These are phyloP conservation scores for Tautogolabrus adspersus DNA, from an alignment of 2,113 vertebrate species.

Conservation along the genomic window DNA sequence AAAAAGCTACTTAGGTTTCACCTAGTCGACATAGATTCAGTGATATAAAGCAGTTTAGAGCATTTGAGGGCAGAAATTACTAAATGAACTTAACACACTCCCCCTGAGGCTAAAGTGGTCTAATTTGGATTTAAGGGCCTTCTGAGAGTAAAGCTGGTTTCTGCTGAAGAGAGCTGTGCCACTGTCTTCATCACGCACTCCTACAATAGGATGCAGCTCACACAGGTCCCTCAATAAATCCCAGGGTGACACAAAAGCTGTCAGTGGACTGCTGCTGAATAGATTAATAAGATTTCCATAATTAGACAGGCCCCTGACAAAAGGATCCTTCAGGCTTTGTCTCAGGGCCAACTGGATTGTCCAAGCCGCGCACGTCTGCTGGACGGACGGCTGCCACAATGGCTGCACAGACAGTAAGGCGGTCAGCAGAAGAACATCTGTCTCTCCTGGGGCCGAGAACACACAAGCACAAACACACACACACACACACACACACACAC, in stretches of 20 bases:
- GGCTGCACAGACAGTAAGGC: constrained; percentile 85
- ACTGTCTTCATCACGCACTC: constrained; percentile 74
- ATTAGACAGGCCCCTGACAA: constrained; percentile 91
- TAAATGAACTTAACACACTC: constrained; percentile 34
- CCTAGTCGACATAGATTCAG: constrained; percentile 31
- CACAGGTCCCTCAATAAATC: constrained; percentile 84
- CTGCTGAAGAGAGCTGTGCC: constrained; percentile 49
- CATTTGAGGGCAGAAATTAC: constrained; percentile 34
- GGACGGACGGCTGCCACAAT: constrained; percentile 87
- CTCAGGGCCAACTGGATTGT: constrained; percentile 88
- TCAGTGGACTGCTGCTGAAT: constrained; percentile 85
- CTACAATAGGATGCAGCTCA: constrained; percentile 77
- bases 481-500: constrained; percentile 48
- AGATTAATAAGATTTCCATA: constrained; percentile 99
- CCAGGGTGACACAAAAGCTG: constrained; percentile 83
- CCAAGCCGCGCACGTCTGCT: constrained; percentile 86
- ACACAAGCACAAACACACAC: constrained; percentile 42
- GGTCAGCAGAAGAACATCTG: constrained; percentile 84
- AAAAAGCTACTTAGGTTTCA: constrained; percentile 51
- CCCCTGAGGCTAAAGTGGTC: constrained; percentile 40
- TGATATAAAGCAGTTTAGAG: constrained; percentile 16
- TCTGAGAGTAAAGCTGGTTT: constrained; percentile 50
- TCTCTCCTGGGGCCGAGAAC: constrained; percentile 82
- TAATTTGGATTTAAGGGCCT: constrained; percentile 59
- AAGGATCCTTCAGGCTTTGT: constrained; percentile 94